phyloP scores from a whole-genome alignment of 2,888 invertebrate species.

The Eupithecia exiguata region DNA sequence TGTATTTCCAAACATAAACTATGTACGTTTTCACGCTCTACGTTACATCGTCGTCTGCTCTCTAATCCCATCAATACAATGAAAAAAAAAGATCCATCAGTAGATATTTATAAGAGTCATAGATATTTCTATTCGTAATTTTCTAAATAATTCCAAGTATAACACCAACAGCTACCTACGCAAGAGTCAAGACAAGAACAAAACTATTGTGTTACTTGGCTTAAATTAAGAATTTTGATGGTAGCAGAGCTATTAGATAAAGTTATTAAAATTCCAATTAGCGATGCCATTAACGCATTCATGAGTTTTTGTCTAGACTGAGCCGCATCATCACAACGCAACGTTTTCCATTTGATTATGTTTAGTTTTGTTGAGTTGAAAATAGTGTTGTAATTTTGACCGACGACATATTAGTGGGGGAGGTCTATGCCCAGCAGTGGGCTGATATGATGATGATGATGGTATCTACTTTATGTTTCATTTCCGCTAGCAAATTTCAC shows the following conservation, averaged over 20 bases:
- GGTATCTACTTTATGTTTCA: neutral
- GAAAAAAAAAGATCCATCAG: neutral
- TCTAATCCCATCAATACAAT: too few relatives aligned
- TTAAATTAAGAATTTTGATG: conserved; percentile 16
- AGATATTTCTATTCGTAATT: neutral
- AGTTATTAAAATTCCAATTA: conserved; percentile 26
- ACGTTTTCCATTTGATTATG: neutral
- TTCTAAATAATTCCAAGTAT: too few relatives aligned
- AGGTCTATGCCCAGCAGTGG: too few relatives aligned
- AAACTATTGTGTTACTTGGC: neutral
- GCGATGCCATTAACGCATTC: conserved; percentile 13
- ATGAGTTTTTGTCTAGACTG: conserved; percentile 18
- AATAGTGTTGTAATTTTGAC: neutral
- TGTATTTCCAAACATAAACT: neutral
- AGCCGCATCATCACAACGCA: neutral
- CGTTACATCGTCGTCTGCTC: neutral
- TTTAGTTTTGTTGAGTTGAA: neutral
- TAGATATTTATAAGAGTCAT: neutral
- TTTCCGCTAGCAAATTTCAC: neutral
- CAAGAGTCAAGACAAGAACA: neutral
- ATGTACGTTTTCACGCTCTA: neutral
- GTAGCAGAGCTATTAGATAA: conserved; percentile 1
- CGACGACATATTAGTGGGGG: neutral
- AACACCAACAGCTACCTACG: neutral
- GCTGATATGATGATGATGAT: too few relatives aligned